Base-by-base conservation (phyloP, 2,797 vertebrate species). In the Enteromius unitaeniatus region DNA sequence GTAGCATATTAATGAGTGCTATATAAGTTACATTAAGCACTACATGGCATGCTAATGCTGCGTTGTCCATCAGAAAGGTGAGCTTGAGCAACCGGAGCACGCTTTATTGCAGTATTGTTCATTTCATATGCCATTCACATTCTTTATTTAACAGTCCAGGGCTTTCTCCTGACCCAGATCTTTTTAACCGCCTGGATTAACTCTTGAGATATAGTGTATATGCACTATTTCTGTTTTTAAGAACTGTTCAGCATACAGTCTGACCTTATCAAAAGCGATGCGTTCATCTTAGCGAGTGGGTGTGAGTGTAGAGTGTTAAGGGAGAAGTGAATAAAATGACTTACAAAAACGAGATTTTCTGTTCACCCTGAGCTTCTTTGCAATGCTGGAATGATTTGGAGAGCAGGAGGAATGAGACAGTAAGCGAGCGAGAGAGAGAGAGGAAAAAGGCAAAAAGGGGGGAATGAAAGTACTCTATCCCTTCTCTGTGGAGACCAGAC, bases 271-370 rank as follows among this genome's bases (percentile, higher is more conserved):
- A 86, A 79, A 86, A 69, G 68, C 37, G 28, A 51, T 49, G 28
- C 74, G 8, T 62, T 69, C 58, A 53, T 82, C 31, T 86, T 60
- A 40, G 65, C 21, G 1, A 47, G 82, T 78, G 75, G 53, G 75
- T 72, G 82, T 47, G 51, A 78, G 84, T 85, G 53, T 81, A 69
- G 26, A 77, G 79, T 45, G 45, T 79, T 78, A 74, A 78, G 81
- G 76, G 81, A 84, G 81, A 78, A 79, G 72, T 79, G 69, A 83
- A 86, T 86, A 28, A 86, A 86, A 86, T 83, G 75, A 84, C 81
- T 85, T 83, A 77, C 70, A 84, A 81, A 84, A 86, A 81, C 14
- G 4, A 67, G 78, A 81, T 84, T 81, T 86, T 81, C 81, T 82
- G 45, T 74, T 74, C 15, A 72, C 72, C 72, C 72, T 70, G 82